Evolutionary conservation across 2,888 invertebrate species (phyloP).

Genomic region (Andrena hattorfiana): DNA sequence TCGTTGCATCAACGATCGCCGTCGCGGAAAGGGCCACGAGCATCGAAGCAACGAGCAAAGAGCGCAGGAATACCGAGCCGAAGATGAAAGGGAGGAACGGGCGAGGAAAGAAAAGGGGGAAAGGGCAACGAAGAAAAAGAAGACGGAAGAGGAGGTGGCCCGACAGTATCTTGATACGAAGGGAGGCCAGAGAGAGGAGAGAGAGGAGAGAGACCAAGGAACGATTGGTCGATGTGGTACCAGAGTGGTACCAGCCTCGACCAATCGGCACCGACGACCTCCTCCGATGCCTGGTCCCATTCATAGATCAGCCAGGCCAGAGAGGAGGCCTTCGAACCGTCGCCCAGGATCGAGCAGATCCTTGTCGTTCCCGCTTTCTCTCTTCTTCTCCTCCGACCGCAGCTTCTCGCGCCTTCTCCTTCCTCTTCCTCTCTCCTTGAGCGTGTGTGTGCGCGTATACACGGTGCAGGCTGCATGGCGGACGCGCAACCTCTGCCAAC

Average conservation of each 20-base stretch:
- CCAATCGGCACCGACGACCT: constrained; percentile 79
- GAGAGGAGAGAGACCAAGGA: constrained; percentile 78
- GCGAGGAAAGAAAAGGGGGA: constrained; percentile 49
- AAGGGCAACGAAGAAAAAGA: constrained; percentile 60
- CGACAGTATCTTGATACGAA: constrained; percentile 57
- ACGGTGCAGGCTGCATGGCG: constrained; percentile 62
- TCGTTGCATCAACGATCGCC: constrained; percentile 45
- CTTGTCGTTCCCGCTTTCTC: constrained; percentile 71
- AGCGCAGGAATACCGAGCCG: constrained; percentile 17
- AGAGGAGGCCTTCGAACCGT: constrained; percentile 66
- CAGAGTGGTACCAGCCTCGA: constrained; percentile 74
- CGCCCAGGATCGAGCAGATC: constrained; percentile 73
- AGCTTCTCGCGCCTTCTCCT: constrained; percentile 20
- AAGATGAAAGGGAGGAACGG: constrained; percentile 44
- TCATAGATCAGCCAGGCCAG: constrained; percentile 75
- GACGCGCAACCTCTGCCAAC: constrained; percentile 48
- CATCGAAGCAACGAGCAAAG: not conserved
- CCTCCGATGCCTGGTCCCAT: constrained; percentile 77
- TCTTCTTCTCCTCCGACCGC: constrained; percentile 44
- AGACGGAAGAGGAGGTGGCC: constrained; percentile 68
- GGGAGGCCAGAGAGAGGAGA: constrained; percentile 75
- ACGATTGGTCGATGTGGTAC: constrained; percentile 76
- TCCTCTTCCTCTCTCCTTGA: constrained; percentile 15
- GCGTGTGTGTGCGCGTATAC: not conserved
- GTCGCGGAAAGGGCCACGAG: constrained; percentile 13